Base-by-base conservation (phyloP, 2,888 invertebrate species). In the Megalurothrips usitatus region DNA sequence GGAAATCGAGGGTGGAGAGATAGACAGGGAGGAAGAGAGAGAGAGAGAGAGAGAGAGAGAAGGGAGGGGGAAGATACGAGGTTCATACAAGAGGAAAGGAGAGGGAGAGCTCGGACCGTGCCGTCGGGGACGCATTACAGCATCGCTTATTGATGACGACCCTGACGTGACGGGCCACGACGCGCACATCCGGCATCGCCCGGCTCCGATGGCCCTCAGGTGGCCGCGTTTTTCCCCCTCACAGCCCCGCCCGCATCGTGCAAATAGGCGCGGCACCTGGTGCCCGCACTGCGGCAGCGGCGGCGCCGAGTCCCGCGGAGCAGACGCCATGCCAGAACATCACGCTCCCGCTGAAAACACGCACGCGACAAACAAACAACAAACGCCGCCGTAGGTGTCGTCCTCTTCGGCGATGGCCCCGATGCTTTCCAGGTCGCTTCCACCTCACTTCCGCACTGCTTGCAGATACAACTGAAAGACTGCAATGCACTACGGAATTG, bases 401-500 rank as follows among this genome's bases (percentile, higher is more conserved):
- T 43, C 6, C 34, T 43, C 34, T 43, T 2, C 34, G 58, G 58
- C 58, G 58, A 58, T 14, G 58, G 9, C 23, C 23, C 23, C 68
- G 68, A 75, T 26, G 68, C 68, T 75, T 75, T 75, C 26, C 68
- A 75, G 68, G 68, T 75, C 68, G n/a, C 83, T 83, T 90, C 90
- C 90, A 88, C 93, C 93, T 94, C 95, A 95, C 93, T 94, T 93
- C 95, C 95, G 94, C 94, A 93, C 93, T 94, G 95, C 94, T 94
- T 95, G 95, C 95, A 95, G 94, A 92, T 89, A 90, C 90, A 91
- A 85, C 90, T 83, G 83, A 84, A 89, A 93, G 93, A 94, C 95
- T 95, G 95, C 95, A 95, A 95, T 95, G 95, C 95, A 95, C 95
- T 95, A 94, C 95, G 95, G 95, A 95, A 95, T 95, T 95, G 95